A percentile compares a stretch with the other conserved stretches of the same genome.
These are phyloP conservation scores for Phrynosoma platyrhinos DNA, from an alignment of 2,113 vertebrate genomes.

Conservation along the genomic window DNA sequence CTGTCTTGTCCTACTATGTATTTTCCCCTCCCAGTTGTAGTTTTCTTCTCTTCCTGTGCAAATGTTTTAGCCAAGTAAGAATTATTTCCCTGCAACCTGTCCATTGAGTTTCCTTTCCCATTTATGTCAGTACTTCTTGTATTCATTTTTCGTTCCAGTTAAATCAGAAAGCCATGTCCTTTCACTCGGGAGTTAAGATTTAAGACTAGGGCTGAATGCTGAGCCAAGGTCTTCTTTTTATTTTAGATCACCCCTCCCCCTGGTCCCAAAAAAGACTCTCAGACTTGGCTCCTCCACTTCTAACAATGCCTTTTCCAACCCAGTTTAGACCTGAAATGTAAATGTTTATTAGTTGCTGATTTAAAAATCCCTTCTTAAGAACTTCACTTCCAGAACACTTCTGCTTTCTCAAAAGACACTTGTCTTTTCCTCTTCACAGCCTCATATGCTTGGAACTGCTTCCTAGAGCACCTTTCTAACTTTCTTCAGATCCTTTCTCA, in stretches of 20 bases:
- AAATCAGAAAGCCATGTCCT: not conserved
- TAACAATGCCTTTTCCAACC: rapidly evolving
- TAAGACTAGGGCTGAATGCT: not conserved
- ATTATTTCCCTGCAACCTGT: not conserved
- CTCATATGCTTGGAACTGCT: not conserved
- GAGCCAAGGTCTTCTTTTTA: not conserved
- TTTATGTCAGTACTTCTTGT: not conserved
- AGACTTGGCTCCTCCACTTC: not conserved
- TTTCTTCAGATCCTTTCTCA: not conserved
- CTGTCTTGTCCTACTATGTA: not conserved
- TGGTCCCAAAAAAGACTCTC: not conserved
- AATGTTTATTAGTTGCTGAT: not conserved
- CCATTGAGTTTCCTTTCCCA: not conserved
- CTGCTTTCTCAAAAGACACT: not conserved
- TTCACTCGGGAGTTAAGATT: rapidly evolving
- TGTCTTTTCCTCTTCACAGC: not conserved
- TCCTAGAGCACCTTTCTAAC: not conserved
- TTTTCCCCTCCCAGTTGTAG: not conserved
- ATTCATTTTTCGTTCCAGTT: too few relatives aligned
- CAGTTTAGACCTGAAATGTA: not conserved
- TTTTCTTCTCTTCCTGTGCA: not conserved
- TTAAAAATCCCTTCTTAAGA: not conserved
- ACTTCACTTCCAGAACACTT: not conserved
- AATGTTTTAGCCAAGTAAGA: not conserved
- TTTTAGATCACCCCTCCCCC: not conserved